Percentiles rank a stretch among this genome's conserved stretches.
These are phyloP conservation scores for Acipenser ruthenus DNA, from an alignment of 2,797 vertebrate genomes.

Conservation along the genomic window DNA sequence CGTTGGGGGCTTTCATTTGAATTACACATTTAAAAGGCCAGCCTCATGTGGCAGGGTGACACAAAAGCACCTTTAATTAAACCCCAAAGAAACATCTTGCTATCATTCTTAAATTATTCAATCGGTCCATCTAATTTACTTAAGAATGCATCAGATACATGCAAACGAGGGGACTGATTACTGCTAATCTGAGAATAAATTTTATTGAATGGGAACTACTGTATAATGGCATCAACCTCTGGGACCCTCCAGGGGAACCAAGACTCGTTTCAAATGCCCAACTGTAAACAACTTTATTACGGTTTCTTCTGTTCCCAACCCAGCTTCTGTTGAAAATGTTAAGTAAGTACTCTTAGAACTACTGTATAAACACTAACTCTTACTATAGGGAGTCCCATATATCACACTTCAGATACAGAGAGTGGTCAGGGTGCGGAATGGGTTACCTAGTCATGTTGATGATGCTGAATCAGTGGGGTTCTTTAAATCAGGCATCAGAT, in stretches of 20 bases:
- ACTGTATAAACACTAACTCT: no score
- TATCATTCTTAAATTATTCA: not conserved
- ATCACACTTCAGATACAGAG: no score
- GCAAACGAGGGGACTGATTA: not conserved
- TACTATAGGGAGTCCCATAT: no score
- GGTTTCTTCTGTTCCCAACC: not conserved
- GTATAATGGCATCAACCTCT: not conserved
- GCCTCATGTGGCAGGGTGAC: not conserved
- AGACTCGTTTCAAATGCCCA: no score
- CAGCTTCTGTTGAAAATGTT: no score
- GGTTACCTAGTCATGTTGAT: no score
- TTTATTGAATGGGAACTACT: not conserved
- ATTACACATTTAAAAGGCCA: not conserved
- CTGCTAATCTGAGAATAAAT: not conserved
- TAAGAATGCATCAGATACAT: not conserved
- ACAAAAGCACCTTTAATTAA: slow-evolving; percentile 5
- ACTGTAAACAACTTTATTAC: not conserved
- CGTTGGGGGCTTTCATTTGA: not conserved
- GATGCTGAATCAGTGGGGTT: no score
- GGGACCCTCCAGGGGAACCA: not conserved
- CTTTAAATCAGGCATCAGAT: no score
- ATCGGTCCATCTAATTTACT: not conserved
- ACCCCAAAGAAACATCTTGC: not conserved
- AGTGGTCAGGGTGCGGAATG: no score
- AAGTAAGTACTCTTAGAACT: no score